These are phyloP conservation scores for Anticlea derivata DNA, from an alignment of 2,888 invertebrate species.

Conservation along the genomic window DNA sequence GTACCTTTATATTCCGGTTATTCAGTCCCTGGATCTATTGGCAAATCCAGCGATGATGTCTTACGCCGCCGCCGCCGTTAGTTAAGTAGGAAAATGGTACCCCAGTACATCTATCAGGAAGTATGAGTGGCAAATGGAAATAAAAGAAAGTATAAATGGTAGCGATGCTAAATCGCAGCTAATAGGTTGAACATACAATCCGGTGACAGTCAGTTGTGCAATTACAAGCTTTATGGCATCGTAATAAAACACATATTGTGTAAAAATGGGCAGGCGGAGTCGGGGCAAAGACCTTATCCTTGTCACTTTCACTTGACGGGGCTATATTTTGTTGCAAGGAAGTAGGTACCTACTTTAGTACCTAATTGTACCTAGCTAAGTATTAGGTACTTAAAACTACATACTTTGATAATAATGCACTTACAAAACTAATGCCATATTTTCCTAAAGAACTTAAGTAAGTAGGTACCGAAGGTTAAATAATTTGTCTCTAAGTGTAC, in stretches of 20 bases:
- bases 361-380: not conserved
- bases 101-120: no score
- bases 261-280: conserved; percentile 25
- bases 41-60: no score
- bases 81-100: no score
- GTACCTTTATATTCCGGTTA: no score
- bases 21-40: no score
- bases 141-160: conserved; percentile 42
- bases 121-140: conserved; percentile 29
- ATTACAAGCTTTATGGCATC: conserved; percentile 32
- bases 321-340: conserved; percentile 30
- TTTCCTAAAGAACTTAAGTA: no score
- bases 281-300: conserved; percentile 53
- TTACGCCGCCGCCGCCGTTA: no score
- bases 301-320: conserved; percentile 49
- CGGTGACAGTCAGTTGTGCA: conserved; percentile 28
- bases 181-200: conserved; percentile 38
- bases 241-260: conserved; percentile 38
- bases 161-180: conserved; percentile 44
- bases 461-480: no score
- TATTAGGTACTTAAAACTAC: not conserved
- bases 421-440: no score
- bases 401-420: no score
- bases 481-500: no score
- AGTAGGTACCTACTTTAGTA: conserved; percentile 4